phyloP scores from a whole-genome alignment of 2,113 vertebrate species.

The Bufo gargarizans region DNA sequence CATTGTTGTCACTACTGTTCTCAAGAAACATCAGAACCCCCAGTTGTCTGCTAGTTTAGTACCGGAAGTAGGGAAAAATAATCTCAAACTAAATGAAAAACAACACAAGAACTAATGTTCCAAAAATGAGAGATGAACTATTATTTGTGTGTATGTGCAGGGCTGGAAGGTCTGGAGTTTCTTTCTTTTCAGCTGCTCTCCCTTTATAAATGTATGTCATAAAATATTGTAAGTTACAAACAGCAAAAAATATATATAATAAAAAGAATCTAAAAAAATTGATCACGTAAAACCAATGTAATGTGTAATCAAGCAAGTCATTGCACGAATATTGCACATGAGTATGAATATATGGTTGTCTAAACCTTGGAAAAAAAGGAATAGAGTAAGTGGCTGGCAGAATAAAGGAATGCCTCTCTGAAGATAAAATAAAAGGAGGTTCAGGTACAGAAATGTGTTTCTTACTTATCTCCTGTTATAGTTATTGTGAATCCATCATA shows the following conservation, averaged over 20 bases:
- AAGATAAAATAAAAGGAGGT: conserved; percentile 43
- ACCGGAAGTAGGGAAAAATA: neutral
- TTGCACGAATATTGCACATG: neutral
- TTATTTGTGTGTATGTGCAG: neutral
- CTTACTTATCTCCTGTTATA: conserved; percentile 95
- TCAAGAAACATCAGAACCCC: neutral
- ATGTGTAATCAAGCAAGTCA: too few relatives aligned
- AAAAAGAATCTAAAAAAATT: too few relatives aligned
- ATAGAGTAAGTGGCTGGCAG: conserved; percentile 8
- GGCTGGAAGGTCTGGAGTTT: neutral
- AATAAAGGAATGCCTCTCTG: conserved; percentile 9
- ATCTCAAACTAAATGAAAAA: neutral
- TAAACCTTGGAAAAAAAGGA: conserved; percentile 6
- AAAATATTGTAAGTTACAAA: too few relatives aligned
- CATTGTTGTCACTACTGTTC: neutral
- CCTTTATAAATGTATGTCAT: neutral
- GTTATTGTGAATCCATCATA: conserved; percentile 96
- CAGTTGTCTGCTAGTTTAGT: neutral
- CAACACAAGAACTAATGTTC: neutral
- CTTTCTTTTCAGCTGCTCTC: neutral
- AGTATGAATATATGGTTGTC: neutral
- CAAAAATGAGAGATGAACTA: neutral
- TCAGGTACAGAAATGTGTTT: conserved; percentile 53
- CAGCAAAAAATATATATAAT: too few relatives aligned
- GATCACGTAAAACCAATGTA: too few relatives aligned